phyloP scores from a whole-genome alignment of 2,797 vertebrate species.

The Lithobates sylvaticus region DNA sequence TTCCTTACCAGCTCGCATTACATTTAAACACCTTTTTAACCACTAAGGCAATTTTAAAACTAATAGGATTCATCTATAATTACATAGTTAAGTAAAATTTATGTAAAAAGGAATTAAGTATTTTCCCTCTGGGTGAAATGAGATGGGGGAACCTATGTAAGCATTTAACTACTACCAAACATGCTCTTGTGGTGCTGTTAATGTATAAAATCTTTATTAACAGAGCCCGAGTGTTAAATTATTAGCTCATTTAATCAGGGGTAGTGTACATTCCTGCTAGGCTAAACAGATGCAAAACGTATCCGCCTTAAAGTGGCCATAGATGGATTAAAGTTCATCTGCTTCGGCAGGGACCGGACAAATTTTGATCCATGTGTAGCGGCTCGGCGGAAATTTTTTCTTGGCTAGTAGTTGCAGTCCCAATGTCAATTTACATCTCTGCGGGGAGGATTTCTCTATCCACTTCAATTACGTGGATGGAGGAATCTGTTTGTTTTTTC shows the following conservation, averaged over 20 bases:
- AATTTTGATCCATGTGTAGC: too few species aligned
- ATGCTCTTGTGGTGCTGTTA: slow-evolving; percentile 51
- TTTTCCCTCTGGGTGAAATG: slow-evolving; percentile 76
- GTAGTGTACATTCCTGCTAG: background rate
- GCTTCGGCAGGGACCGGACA: too few species aligned
- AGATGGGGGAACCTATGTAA: slow-evolving; percentile 70
- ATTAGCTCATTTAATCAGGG: background rate
- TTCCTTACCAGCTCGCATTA: slow-evolving; percentile 23
- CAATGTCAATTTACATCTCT: too few species aligned
- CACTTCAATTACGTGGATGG: too few species aligned
- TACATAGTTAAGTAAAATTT: slow-evolving; percentile 84
- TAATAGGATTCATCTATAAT: slow-evolving; percentile 78
- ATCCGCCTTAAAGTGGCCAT: too few species aligned
- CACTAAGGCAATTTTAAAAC: slow-evolving; percentile 72
- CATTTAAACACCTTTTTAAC: slow-evolving; percentile 74
- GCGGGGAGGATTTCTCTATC: too few species aligned
- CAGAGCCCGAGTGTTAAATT: background rate
- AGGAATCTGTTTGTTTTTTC: too few species aligned
- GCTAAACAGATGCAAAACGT: too few species aligned
- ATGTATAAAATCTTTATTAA: background rate
- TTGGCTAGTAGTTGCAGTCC: too few species aligned
- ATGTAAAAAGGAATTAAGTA: slow-evolving; percentile 77
- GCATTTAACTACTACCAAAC: slow-evolving; percentile 68
- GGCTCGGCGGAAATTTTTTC: too few species aligned
- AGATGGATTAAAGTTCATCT: too few species aligned